Percentiles rank a stretch among this genome's conserved stretches.
phyloP scores from a whole-genome alignment of 2,888 invertebrate species.

The Therioaphis trifolii region DNA sequence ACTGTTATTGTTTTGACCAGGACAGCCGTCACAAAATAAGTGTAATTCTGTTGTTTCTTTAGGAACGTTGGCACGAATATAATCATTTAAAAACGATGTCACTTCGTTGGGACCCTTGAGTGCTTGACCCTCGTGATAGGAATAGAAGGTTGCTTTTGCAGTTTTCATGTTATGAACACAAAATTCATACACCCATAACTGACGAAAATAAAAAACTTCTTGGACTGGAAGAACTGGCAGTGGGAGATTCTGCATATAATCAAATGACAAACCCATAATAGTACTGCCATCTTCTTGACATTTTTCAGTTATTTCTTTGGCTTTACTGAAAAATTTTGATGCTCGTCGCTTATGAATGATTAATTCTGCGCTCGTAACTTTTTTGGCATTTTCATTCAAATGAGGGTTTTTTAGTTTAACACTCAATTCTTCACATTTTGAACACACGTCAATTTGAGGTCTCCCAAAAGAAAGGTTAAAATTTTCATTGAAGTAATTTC shows the following conservation, averaged over 20 bases:
- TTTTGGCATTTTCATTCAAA: conserved; percentile 51
- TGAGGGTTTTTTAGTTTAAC: conserved; percentile 52
- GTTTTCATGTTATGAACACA: conserved; percentile 62
- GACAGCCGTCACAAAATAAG: neutral
- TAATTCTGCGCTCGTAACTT: neutral
- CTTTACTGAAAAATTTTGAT: conserved; percentile 63
- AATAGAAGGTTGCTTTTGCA: too few relatives aligned
- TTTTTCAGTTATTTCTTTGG: conserved; percentile 61
- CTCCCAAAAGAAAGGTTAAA: too few relatives aligned
- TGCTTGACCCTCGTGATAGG: too few relatives aligned
- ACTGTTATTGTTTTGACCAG: too few relatives aligned
- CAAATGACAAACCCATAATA: conserved; percentile 31
- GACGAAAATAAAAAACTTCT: too few relatives aligned
- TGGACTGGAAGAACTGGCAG: conserved; percentile 43
- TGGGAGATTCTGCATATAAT: conserved; percentile 59
- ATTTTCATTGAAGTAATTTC: too few relatives aligned
- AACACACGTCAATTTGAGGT: conserved; percentile 63
- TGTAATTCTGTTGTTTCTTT: too few relatives aligned
- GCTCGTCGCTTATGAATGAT: conserved; percentile 48
- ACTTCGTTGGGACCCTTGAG: too few relatives aligned
- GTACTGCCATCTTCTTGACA: too few relatives aligned
- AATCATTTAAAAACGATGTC: too few relatives aligned
- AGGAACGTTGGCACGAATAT: too few relatives aligned
- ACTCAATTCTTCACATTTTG: conserved; percentile 56
- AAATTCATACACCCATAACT: conserved; percentile 64